Conservation (phyloP, 1,140 invertebrate species). For the Octopus bimaculoides region DNA sequence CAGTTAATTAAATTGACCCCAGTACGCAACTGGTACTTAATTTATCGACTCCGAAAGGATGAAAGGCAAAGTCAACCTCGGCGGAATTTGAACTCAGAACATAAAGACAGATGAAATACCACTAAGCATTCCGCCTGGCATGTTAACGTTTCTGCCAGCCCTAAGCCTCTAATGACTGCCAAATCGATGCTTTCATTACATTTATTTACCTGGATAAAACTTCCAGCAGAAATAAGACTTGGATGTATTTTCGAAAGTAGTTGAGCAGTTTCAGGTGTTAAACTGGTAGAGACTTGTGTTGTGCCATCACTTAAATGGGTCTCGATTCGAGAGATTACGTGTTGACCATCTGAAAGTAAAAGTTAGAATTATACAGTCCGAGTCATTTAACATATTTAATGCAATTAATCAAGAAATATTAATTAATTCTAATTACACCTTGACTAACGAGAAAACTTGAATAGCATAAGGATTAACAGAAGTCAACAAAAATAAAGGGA, state of each 20-base stretch:
- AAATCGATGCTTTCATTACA: not conserved
- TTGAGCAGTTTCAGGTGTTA: conserved; percentile 52
- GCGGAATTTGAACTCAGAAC: not conserved
- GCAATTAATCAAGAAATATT: no score
- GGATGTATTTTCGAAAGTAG: conserved; percentile 50
- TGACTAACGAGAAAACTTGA: no score
- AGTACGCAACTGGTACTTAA: not conserved
- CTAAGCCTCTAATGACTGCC: not conserved
- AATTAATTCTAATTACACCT: no score
- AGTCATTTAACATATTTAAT: no score
- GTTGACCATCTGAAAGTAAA: conserved; percentile 46
- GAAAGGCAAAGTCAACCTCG: not conserved
- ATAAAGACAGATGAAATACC: not conserved
- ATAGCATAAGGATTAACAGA: no score
- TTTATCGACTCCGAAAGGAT: not conserved
- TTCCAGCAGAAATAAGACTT: conserved; percentile 46
- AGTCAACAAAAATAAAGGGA: no score
- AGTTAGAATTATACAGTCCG: not conserved
- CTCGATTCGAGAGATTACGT: conserved; percentile 54
- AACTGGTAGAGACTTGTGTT: conserved; percentile 47
- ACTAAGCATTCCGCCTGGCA: not conserved
- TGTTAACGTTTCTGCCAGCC: not conserved
- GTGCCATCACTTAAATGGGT: conserved; percentile 54
- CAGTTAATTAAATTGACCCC: not conserved
- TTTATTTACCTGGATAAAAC: conserved; percentile 39